Evolutionary conservation across 1,140 invertebrate species (phyloP), one percentile per base, ranked within the genome.

Genomic region (Pachypeltis micranthus): DNA sequence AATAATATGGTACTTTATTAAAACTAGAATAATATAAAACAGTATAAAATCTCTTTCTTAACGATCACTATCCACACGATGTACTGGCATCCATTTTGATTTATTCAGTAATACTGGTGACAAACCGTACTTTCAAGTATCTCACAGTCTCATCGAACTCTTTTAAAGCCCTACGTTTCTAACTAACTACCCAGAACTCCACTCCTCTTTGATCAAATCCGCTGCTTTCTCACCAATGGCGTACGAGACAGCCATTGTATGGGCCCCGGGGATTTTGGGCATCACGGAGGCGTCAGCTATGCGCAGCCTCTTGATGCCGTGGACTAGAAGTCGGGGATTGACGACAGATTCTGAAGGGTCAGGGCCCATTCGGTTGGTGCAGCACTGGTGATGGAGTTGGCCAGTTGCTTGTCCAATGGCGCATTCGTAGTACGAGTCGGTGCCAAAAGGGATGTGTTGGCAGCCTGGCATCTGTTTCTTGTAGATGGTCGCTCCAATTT

Each of bases 211-310:
- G 51, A 88, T 83, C 72, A 87, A 78, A 66, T 90, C 86, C 2
- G 82, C 79, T 0, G 79, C 87, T 70, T 88, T 90, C 70, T 90
- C 87, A 0, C 79, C 88, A 51, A 91, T 86, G 81, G 87, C 88
- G 34, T 89, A 85, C 0, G 80, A 81, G 0, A 87, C 80, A 0
- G 86, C 87, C 70, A 89, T 88, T 0, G 86, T 89, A 65, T 90
- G 88, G 2, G 83, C 87, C 10, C 80, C 80, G 0, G 84, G 77
- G 54, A 90, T 82, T 2, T 73, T 75, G 0, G 88, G 88, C 84
- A 91, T 90, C 10, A 91, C 80, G 63, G 85, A 88, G 23, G 85
- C 87, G 75, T 92, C 88, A 1, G 85, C 80, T 0, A 92, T 85
- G 66, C 89, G 77, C 10, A 91, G 67, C n/a, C 81, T 79, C n/a